Conservation (phyloP, 2,797 vertebrate species). For the Eupleurogrammus muticus region DNA sequence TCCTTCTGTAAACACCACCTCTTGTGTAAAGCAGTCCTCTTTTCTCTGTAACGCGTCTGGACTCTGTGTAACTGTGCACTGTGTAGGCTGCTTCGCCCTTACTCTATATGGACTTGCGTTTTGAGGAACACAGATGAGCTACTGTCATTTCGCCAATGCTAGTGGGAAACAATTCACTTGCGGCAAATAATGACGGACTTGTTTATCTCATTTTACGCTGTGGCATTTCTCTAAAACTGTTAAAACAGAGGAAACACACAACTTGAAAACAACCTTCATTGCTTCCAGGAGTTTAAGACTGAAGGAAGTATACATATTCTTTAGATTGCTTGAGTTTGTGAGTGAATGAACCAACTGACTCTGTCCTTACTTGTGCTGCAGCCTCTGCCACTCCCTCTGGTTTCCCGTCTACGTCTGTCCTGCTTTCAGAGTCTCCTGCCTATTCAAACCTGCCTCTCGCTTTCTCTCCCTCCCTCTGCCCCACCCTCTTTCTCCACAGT, state of each 20-base stretch:
- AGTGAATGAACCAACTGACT: conserved; percentile 32
- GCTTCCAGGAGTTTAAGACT: background rate
- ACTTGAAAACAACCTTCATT: background rate
- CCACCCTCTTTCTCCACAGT: conserved; percentile 49
- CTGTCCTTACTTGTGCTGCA: conserved; percentile 12
- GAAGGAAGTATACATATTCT: background rate
- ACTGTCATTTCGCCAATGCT: background rate
- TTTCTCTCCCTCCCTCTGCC: conserved; percentile 19
- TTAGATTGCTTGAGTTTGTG: background rate
- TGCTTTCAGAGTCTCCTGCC: conserved; percentile 17
- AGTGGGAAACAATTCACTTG: background rate
- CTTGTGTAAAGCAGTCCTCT: conserved; percentile 4
- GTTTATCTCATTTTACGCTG: background rate
- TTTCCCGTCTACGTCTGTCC: conserved; percentile 18
- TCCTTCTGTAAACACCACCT: conserved; percentile 19
- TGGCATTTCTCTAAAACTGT: background rate
- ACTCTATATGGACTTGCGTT: background rate
- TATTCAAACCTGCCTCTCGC: conserved; percentile 39
- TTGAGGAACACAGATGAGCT: background rate
- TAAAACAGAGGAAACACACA: no score
- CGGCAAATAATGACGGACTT: background rate
- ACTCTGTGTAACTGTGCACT: background rate
- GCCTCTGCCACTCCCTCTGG: conserved; percentile 8
- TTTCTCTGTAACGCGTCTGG: conserved; percentile 6
- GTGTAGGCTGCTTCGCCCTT: background rate